Conservation (phyloP, 1,140 invertebrate genomes). For the Wiebesia pumilae region DNA sequence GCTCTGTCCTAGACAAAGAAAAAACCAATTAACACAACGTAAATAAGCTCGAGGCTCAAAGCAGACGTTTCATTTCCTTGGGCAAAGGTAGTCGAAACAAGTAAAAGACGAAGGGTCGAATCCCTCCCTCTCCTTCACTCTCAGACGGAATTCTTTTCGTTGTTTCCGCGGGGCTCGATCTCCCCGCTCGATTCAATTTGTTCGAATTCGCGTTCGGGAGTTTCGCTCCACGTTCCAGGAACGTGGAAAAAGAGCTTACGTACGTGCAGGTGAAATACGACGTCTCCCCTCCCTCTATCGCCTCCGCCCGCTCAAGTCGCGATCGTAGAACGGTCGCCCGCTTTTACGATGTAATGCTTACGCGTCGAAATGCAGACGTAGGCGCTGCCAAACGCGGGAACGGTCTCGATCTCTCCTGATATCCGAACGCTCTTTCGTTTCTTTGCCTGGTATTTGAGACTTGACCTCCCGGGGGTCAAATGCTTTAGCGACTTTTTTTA, state of each 20-base stretch:
- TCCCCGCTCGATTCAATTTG: slow-evolving; percentile 1
- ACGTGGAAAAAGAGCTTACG: slow-evolving; percentile 65
- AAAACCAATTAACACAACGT: not conserved
- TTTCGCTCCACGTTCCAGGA: slow-evolving; percentile 61
- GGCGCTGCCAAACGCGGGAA: slow-evolving; percentile 40
- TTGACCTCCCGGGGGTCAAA: not conserved
- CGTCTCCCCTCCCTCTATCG: slow-evolving; percentile 54
- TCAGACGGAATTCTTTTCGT: not conserved
- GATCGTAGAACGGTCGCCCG: not conserved
- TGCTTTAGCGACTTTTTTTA: not conserved
- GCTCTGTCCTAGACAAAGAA: not conserved
- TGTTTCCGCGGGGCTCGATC: not conserved
- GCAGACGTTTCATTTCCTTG: not conserved
- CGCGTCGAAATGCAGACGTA: slow-evolving; percentile 54
- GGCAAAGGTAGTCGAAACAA: not conserved
- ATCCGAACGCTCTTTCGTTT: slow-evolving; percentile 19
- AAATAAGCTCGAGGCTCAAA: not conserved
- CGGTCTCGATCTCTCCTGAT: slow-evolving; percentile 38
- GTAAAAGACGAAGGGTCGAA: too few relatives aligned
- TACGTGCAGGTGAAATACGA: slow-evolving; percentile 58
- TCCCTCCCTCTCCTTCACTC: too few relatives aligned
- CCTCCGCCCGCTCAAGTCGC: not conserved
- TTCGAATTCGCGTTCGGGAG: slow-evolving; percentile 6
- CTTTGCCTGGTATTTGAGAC: slow-evolving; percentile 32
- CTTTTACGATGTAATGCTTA: slow-evolving; percentile 55